A percentile compares a stretch with the other conserved stretches of the same genome.
Evolutionary conservation across 2,888 invertebrate species (phyloP).

Genomic region (Dysmachus trigonus): DNA sequence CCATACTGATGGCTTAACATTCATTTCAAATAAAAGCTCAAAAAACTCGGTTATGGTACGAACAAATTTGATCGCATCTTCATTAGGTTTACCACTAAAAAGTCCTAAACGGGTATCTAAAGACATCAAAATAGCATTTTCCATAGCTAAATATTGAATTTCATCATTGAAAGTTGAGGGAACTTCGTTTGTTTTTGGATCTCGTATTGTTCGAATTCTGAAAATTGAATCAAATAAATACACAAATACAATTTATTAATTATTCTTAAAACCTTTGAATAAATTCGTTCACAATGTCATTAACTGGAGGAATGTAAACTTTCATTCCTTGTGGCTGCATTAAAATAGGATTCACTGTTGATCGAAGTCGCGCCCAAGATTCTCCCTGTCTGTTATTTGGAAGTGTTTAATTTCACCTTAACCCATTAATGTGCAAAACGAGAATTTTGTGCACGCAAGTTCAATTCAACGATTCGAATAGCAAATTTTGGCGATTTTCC

Average conservation of each 20-base stretch:
- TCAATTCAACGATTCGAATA: no score
- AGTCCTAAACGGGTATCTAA: slow-evolving; percentile 61
- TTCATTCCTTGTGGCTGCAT: slow-evolving; percentile 69
- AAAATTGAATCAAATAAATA: not conserved
- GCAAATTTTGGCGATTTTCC: no score
- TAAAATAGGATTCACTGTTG: slow-evolving; percentile 72
- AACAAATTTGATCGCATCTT: slow-evolving; percentile 46
- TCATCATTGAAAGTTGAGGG: slow-evolving; percentile 65
- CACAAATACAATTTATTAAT: not conserved
- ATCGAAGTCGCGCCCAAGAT: slow-evolving; percentile 73
- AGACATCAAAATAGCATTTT: slow-evolving; percentile 65
- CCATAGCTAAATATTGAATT: slow-evolving; percentile 69
- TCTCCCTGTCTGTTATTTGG: slow-evolving; percentile 60
- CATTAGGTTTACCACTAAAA: slow-evolving; percentile 43
- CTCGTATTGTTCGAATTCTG: slow-evolving; percentile 60
- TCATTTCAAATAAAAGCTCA: slow-evolving; percentile 51
- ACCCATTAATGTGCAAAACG: no score
- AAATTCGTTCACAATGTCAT: slow-evolving; percentile 63
- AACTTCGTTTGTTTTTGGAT: slow-evolving; percentile 58
- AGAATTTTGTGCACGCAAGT: no score
- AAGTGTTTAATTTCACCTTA: no score
- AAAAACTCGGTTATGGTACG: slow-evolving; percentile 47
- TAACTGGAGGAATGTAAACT: slow-evolving; percentile 65
- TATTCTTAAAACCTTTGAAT: slow-evolving; percentile 52
- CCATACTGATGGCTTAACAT: slow-evolving; percentile 60